Evolutionary conservation across 1,140 invertebrate species (phyloP).

Genomic region (Calliopsis andreniformis): DNA sequence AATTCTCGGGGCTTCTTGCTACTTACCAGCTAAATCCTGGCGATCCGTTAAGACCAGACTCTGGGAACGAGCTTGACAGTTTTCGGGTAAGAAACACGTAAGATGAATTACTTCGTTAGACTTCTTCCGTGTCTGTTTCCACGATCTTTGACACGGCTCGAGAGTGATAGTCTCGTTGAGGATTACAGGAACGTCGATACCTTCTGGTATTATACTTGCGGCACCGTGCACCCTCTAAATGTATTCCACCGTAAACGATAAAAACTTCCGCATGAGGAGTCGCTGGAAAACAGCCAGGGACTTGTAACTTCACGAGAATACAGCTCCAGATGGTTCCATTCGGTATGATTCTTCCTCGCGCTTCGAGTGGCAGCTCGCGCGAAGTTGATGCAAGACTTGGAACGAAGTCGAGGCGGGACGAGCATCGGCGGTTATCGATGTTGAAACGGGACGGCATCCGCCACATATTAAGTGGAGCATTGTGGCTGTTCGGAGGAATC

Average conservation of each 20-base stretch:
- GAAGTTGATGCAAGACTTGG: not conserved
- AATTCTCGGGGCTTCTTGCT: constrained; percentile 54
- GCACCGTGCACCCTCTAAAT: not conserved
- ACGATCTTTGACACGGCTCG: constrained; percentile 1
- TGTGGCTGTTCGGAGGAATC: constrained; percentile 67
- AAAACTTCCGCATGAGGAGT: not conserved
- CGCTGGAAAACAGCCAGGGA: constrained; percentile 10
- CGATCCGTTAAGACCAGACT: constrained; percentile 52
- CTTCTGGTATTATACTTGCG: not conserved
- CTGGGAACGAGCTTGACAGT: constrained; percentile 45
- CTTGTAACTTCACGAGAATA: not conserved
- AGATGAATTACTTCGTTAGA: constrained; percentile 52
- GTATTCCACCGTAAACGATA: not conserved
- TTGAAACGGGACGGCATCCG: constrained; percentile 36
- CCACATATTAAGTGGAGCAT: constrained; percentile 71
- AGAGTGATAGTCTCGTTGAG: not conserved
- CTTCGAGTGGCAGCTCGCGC: not conserved
- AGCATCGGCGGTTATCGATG: constrained; percentile 49
- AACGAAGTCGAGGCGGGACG: not conserved
- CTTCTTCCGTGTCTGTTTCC: constrained; percentile 25
- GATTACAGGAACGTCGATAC: constrained; percentile 8
- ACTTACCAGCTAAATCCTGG: constrained; percentile 49
- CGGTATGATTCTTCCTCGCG: constrained; percentile 22
- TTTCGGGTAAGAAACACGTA: constrained; percentile 43
- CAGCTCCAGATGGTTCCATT: not conserved